A percentile compares a stretch with the other conserved stretches of the same genome.
Evolutionary conservation across 2,113 vertebrate species (phyloP).

Genomic region (Zeus faber): DNA sequence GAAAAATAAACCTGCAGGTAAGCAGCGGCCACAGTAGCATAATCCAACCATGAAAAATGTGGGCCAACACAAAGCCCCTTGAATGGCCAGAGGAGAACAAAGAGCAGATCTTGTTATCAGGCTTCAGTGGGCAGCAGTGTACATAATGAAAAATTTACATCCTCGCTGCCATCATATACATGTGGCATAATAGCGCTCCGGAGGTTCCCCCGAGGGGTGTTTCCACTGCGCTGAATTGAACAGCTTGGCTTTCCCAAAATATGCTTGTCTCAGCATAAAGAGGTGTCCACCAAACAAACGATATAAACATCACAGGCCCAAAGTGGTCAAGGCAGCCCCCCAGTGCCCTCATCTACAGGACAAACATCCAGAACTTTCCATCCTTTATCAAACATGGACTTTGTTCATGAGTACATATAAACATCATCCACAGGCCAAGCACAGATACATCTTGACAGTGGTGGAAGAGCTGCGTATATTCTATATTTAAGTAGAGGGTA

Average conservation of each 20-base stretch:
- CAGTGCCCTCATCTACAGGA: too few species aligned
- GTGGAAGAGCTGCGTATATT: too few species aligned
- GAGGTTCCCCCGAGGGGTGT: slow-evolving; percentile 17
- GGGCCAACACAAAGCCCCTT: slow-evolving; percentile 43
- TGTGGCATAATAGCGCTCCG: slow-evolving; percentile 14
- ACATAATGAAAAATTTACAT: slow-evolving; percentile 52
- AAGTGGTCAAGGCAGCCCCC: too few species aligned
- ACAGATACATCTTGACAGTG: too few species aligned
- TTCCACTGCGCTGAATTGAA: slow-evolving; percentile 17
- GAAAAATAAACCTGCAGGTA: slow-evolving; percentile 26
- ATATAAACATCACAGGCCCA: neutral
- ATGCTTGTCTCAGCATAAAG: slow-evolving; percentile 15
- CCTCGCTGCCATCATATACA: slow-evolving; percentile 23
- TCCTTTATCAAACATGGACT: too few species aligned
- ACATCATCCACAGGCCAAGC: too few species aligned
- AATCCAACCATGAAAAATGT: slow-evolving; percentile 30
- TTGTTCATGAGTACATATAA: too few species aligned
- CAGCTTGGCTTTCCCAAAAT: slow-evolving; percentile 38
- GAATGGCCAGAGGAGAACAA: slow-evolving; percentile 44
- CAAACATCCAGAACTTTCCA: too few species aligned
- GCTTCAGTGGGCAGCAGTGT: slow-evolving; percentile 48
- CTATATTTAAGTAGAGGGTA: too few species aligned
- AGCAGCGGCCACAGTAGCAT: neutral
- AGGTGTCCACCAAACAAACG: slow-evolving; percentile 3
- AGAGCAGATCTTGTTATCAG: slow-evolving; percentile 45